Conservation (phyloP, 2,113 vertebrate species). For the Octodon degus region DNA sequence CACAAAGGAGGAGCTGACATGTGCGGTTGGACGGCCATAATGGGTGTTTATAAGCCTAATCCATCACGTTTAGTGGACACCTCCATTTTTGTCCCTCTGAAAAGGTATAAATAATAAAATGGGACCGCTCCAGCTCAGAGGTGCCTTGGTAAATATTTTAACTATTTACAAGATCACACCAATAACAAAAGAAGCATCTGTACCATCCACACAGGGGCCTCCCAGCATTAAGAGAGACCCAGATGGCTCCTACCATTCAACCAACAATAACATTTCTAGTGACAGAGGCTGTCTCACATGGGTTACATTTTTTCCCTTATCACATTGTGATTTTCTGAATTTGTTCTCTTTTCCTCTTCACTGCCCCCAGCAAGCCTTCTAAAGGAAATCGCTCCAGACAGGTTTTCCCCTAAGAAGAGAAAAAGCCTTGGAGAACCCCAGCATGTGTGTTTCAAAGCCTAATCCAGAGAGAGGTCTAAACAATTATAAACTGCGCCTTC, state of each 20-base stretch:
- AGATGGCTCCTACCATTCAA: constrained; percentile 94
- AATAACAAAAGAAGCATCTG: constrained; percentile 98
- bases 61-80: constrained; percentile 99
- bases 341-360: neutral
- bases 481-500: constrained; percentile 55
- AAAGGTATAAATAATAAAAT: constrained; percentile 99
- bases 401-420: constrained; percentile 7
- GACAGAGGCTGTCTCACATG: constrained; percentile 81
- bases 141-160: constrained; percentile 99
- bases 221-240: constrained; percentile 89
- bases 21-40: constrained; percentile 98
- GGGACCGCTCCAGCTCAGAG: constrained; percentile 89
- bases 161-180: constrained; percentile 98
- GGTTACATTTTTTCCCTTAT: constrained; percentile 79
- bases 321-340: constrained; percentile 72
- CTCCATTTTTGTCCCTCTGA: constrained; percentile 98
- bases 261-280: constrained; percentile 85
- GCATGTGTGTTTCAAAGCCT: constrained; percentile 57
- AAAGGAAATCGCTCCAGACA: constrained; percentile 58
- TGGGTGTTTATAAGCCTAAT: constrained; percentile 99
- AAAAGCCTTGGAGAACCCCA: neutral
- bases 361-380: constrained; percentile 43
- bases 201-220: constrained; percentile 88
- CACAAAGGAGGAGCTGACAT: constrained; percentile 98
- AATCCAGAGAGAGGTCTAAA: constrained; percentile 62